Evolutionary conservation across 2,797 vertebrate genomes (phyloP).

Genomic region (Sphenopsis melanotis): DNA sequence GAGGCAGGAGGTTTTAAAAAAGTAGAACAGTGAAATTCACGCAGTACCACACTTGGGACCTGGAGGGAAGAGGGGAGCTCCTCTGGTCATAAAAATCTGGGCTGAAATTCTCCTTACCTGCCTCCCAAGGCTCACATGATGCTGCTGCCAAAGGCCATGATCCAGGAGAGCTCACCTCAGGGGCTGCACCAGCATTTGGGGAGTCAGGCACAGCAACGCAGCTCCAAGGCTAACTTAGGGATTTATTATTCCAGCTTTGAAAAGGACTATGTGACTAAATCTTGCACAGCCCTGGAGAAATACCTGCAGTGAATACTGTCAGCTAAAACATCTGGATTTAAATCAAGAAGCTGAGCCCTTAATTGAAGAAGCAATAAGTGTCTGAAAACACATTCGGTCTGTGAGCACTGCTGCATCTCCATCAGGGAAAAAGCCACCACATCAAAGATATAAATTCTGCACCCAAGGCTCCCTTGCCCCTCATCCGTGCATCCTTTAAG

Average conservation of each 20-base stretch:
- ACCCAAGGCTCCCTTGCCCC: neutral
- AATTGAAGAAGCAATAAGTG: neutral
- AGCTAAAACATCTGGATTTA: neutral
- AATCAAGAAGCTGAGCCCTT: neutral
- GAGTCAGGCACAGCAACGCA: neutral
- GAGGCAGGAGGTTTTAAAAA: neutral
- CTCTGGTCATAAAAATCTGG: neutral
- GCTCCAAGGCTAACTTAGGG: neutral
- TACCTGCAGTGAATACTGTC: neutral
- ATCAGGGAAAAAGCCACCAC: neutral
- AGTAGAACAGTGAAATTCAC: neutral
- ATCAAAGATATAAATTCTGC: neutral
- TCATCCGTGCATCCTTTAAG: neutral
- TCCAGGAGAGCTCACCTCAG: neutral
- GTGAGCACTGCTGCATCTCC: neutral
- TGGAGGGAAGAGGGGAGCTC: neutral
- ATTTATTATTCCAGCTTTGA: neutral
- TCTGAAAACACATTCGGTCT: neutral
- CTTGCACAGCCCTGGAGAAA: neutral
- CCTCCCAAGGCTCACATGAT: rapidly evolving
- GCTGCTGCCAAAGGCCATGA: neutral
- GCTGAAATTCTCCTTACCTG: neutral
- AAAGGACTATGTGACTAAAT: neutral
- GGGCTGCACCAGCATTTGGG: neutral
- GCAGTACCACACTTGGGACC: neutral